These are phyloP conservation scores for Micrasema longulum DNA, from an alignment of 1,140 invertebrate species.

Conservation along the genomic window DNA sequence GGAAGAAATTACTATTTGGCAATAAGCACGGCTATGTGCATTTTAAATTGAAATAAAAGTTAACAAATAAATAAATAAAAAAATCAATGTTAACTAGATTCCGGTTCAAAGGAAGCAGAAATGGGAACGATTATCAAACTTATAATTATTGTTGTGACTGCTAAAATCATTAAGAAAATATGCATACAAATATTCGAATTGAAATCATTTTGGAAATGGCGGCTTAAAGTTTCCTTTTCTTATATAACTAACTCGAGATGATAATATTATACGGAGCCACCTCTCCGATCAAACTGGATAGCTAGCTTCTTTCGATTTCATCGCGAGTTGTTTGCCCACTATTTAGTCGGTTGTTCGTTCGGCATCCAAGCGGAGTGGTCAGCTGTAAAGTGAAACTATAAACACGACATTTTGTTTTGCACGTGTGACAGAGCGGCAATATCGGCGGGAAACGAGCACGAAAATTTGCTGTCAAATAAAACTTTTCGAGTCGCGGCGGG, in stretches of 20 bases:
- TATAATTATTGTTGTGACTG: no score
- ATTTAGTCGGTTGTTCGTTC: background rate
- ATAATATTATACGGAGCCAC: conserved; percentile 9
- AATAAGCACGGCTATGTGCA: no score
- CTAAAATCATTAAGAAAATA: no score
- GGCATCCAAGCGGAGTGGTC: background rate
- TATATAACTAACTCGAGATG: conserved; percentile 8
- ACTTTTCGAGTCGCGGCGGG: background rate
- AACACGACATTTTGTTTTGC: background rate
- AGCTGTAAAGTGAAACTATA: background rate
- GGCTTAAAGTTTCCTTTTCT: conserved; percentile 14
- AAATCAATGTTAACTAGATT: no score
- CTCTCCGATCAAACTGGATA: conserved; percentile 1
- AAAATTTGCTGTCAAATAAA: background rate
- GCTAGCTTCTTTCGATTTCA: conserved; percentile 30
- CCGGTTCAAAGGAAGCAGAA: no score
- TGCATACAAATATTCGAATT: no score
- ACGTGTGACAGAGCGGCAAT: background rate
- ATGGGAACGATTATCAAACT: no score
- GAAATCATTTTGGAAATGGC: no score
- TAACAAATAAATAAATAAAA: no score
- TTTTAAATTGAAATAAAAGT: no score
- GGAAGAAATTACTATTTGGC: no score
- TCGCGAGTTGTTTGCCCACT: conserved; percentile 7
- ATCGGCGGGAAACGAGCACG: background rate